Percentiles rank a stretch among this genome's conserved stretches.
phyloP scores from a whole-genome alignment of 2,113 vertebrate genomes.

The Perccottus glenii region DNA sequence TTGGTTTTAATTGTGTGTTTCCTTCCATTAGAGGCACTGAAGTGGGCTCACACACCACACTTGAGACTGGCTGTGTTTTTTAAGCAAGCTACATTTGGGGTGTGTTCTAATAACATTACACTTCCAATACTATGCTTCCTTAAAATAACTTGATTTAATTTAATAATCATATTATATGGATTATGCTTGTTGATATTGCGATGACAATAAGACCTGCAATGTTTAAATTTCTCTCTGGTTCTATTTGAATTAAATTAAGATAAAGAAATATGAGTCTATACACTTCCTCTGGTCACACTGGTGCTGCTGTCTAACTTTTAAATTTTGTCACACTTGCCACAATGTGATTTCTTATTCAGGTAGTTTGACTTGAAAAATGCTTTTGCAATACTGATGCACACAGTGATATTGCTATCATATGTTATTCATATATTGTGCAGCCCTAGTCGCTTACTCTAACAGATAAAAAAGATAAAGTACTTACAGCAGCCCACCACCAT shows the following conservation, averaged over 20 bases:
- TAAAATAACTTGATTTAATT: too few species aligned
- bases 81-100: slow-evolving; percentile 8
- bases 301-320: too few species aligned
- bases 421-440: background rate
- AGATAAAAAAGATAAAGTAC: slow-evolving; percentile 68
- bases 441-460: background rate
- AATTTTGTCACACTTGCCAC: background rate
- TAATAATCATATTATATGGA: too few species aligned
- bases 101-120: slow-evolving; percentile 30
- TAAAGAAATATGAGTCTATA: background rate
- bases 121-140: background rate
- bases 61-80: too few species aligned
- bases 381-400: background rate
- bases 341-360: background rate
- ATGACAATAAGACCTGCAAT: too few species aligned
- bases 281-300: background rate
- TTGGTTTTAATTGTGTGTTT: slow-evolving; percentile 1
- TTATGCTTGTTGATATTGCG: too few species aligned
- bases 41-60: too few species aligned
- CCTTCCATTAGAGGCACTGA: too few species aligned
- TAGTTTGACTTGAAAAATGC: background rate
- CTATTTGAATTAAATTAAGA: background rate
- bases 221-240: too few species aligned
- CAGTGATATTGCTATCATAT: background rate
- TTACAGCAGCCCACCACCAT: slow-evolving; percentile 99